Base-by-base conservation (phyloP, 2,888 invertebrate species). In the Netelia virgata region DNA sequence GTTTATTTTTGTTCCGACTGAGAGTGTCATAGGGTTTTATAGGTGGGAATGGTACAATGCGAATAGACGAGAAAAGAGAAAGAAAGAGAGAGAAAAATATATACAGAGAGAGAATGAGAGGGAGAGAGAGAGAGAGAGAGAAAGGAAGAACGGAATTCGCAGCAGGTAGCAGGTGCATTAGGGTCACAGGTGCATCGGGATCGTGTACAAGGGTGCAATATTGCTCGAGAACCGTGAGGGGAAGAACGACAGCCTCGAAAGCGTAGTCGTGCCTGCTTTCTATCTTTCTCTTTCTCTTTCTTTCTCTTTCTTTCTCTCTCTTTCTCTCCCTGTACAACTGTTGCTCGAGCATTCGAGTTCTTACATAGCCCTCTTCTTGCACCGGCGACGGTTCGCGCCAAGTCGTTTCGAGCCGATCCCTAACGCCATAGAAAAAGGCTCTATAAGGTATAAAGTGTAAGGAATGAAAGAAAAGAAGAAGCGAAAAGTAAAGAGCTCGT, bases 101-200 rank as follows among this genome's bases (percentile, higher is more conserved):
- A n/a, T n/a, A n/a, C n/a, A n/a, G n/a, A n/a, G 63, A 41, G 16
- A 61, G 28, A 18, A 55, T 59, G 50, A 70, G 63, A 76, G 64
- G 72, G 55, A 73, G 61, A 70, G 41, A 47, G 16, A 50, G 16
- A 3, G 63, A 41, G 16, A 61, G 47, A 18, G 63, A 66, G 50
- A 70, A 53, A 76, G 64, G 72, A 59, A 73, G 61, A 70, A 63
- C 47, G 70, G 84, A 73, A 83, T 83, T 79, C 50, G 66, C 61
- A 47, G 76, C 84, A 76, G 81, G 84, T 81, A 81, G 81, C 84
- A 84, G 84, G 84, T 84, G 84, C 72, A 50, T 18, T 28, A 68
- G 77, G 81, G 81, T 84, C 84, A 84, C 84, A 84, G 84, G 84
- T 84, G 84, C 81, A 81, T 70, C 41, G 74, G 41, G 41, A 20